Evolutionary conservation across 2,113 vertebrate genomes (phyloP).

Genomic region (Caretta caretta): DNA sequence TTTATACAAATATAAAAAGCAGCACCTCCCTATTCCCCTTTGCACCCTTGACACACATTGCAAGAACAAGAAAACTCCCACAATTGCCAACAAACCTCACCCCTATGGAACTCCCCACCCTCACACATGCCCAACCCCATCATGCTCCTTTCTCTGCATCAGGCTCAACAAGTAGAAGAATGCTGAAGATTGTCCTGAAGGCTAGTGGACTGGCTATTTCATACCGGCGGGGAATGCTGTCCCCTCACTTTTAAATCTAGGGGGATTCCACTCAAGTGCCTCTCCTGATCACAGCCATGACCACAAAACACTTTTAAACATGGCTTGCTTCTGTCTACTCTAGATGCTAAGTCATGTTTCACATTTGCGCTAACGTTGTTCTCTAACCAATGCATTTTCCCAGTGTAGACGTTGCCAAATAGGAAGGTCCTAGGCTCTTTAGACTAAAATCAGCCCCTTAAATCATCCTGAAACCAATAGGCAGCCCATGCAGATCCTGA

Average conservation of each 20-base stretch:
- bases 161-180: background rate
- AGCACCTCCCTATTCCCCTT: background rate
- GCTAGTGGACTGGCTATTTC: background rate
- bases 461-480: background rate
- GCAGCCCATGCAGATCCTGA: background rate
- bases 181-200: background rate
- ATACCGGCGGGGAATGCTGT: fast-evolving
- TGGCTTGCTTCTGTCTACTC: background rate
- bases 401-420: background rate
- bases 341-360: background rate
- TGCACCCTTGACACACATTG: background rate
- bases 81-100: background rate
- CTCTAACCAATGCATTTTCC: background rate
- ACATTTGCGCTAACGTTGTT: background rate
- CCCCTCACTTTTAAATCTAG: background rate
- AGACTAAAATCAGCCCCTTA: background rate
- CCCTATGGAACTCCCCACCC: too few species aligned
- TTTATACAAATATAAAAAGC: background rate
- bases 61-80: background rate
- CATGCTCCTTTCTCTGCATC: too few species aligned
- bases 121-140: too few species aligned
- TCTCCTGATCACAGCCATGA: background rate
- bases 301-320: background rate
- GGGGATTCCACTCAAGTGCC: background rate
- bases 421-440: background rate